A percentile compares a stretch with the other conserved stretches of the same genome.
Evolutionary conservation across 1,140 invertebrate genomes (phyloP).

Genomic region (Caenorhabditis latens): DNA sequence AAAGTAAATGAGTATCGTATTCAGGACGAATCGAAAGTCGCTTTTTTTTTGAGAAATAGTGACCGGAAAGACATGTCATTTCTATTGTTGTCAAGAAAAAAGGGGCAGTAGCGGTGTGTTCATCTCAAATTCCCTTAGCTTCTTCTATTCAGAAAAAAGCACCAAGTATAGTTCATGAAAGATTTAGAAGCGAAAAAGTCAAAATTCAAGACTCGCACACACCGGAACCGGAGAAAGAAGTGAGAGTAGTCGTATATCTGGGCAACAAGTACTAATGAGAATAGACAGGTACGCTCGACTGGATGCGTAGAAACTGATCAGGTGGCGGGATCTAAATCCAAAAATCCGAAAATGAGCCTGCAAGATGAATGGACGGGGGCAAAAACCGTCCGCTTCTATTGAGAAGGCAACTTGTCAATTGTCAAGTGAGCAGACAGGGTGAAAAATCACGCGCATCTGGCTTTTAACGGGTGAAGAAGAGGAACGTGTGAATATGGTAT

Average conservation of each 20-base stretch:
- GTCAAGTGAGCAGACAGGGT: constrained; percentile 3
- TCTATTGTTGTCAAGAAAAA: constrained; percentile 54
- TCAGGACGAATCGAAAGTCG: constrained; percentile 36
- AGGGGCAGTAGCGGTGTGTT: constrained; percentile 41
- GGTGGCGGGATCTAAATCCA: neutral
- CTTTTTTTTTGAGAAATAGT: constrained; percentile 48
- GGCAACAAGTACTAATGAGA: neutral
- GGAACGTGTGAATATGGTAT: constrained; percentile 43
- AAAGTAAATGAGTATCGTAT: constrained; percentile 43
- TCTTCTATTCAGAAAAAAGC: neutral
- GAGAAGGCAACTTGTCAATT: constrained; percentile 22
- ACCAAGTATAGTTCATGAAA: constrained; percentile 48
- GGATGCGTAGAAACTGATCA: neutral
- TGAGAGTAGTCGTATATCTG: too few species aligned
- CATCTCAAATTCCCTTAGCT: constrained; percentile 24
- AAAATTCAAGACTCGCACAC: neutral
- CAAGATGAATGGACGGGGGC: neutral
- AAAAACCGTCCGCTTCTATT: neutral
- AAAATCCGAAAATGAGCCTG: constrained; percentile 53
- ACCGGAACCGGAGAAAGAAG: neutral
- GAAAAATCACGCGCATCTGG: constrained; percentile 55
- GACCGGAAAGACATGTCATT: constrained; percentile 25
- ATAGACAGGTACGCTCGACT: constrained; percentile 1
- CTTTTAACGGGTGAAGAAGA: constrained; percentile 7
- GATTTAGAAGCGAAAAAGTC: neutral